Evolutionary conservation across 2,888 invertebrate genomes (phyloP), one percentile per base, ranked within the genome.

Genomic region (Lathronympha strigana): DNA sequence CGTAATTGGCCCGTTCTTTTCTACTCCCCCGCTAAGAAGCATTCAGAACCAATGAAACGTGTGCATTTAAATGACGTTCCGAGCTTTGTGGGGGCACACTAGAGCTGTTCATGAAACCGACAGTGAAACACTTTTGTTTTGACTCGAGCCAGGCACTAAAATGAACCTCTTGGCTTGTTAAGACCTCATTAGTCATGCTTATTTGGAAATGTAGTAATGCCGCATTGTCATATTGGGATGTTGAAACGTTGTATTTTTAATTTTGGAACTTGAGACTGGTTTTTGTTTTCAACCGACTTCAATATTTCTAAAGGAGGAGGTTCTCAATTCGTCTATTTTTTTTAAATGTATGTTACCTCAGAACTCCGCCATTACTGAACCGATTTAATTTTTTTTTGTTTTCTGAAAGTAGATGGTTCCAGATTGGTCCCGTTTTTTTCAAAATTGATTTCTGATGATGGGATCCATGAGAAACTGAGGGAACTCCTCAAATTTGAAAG

Each of bases 31-130:
- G 55, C 69, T 68, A 69, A 72, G 87, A 88, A 91, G 90, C 90
- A 91, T 92, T 92, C 90, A 90, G 86, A 90, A 83, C 90, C 91
- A 91, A 92, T 92, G 92, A 92, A 90, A 91, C 92, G 92, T 92
- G 91, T 90, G 92, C 92, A 91, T 91, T 92, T 92, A 92, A 92
- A 92, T 91, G 91, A 92, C 90, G 89, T 89, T 84, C 88, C 84
- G 79, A 75, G 88, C 91, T 92, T 91, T 91, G 91, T 91, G 89
- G 90, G 88, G 88, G 87, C 87, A 89, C 87, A 88, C 88, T 88
- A 87, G 88, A 88, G 85, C 89, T 86, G 86, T 84, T 83, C 86
- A 82, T 84, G 81, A 87, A 89, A 88, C 90, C 88, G 82, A 86
- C 81, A 82, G 81, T 75, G 78, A 82, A 75, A 78, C 80, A 86